Evolutionary conservation across 2,888 invertebrate genomes (phyloP).

Genomic region (Pyrocoelia pectoralis): DNA sequence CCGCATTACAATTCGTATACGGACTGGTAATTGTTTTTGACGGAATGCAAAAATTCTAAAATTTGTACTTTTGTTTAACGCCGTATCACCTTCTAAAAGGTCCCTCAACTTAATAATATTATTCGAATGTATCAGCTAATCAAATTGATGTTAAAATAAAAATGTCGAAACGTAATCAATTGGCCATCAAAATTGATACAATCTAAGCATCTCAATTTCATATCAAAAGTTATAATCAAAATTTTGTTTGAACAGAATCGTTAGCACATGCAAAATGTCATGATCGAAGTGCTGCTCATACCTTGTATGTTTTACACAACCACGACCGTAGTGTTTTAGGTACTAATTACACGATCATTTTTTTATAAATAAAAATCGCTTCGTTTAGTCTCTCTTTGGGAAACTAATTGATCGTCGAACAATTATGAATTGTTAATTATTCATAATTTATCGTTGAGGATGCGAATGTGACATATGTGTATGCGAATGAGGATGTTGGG

Average conservation of each 20-base stretch:
- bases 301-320: not conserved
- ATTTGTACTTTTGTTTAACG: constrained; percentile 7
- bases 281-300: not conserved
- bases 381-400: not conserved
- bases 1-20: constrained; percentile 36
- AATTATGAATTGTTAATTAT: not conserved
- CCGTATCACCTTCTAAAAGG: no score
- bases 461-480: constrained; percentile 77
- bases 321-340: not conserved
- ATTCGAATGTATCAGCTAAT: no score
- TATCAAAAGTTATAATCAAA: no score
- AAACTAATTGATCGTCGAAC: constrained; percentile 3
- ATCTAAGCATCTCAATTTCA: no score
- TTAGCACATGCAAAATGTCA: not conserved
- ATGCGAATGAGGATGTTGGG: constrained; percentile 74
- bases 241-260: not conserved
- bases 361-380: constrained; percentile 2
- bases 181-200: no score
- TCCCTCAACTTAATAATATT: not conserved
- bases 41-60: constrained; percentile 17
- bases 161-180: no score
- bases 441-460: constrained; percentile 77
- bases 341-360: constrained; percentile 1
- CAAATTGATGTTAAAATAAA: no score
- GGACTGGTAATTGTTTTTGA: constrained; percentile 31